Evolutionary conservation across 2,888 invertebrate species (phyloP).

Genomic region (Cryptus viduatorius): DNA sequence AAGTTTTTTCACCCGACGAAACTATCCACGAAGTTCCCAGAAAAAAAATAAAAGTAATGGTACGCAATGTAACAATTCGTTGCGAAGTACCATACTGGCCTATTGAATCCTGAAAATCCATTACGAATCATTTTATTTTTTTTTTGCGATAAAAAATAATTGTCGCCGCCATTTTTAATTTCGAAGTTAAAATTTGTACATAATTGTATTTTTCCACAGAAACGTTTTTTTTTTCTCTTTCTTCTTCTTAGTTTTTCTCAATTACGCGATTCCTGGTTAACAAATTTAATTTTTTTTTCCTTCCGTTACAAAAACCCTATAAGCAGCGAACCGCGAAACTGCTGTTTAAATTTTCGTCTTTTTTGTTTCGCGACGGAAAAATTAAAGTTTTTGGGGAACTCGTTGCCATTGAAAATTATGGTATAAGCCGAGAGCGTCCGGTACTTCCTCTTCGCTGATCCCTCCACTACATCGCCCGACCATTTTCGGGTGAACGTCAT

Average conservation of each 20-base stretch:
- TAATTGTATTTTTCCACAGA: background rate
- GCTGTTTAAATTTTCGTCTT: background rate
- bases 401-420: slow-evolving; percentile 2
- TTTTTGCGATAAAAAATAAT: background rate
- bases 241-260: background rate
- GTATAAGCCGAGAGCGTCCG: slow-evolving; percentile 32
- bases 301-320: background rate
- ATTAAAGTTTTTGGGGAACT: background rate
- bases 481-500: slow-evolving; percentile 42
- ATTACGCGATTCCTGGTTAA: background rate
- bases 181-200: background rate
- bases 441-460: slow-evolving; percentile 56
- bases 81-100: too few species aligned
- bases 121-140: background rate
- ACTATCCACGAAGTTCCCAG: background rate
- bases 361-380: background rate
- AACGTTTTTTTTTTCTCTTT: background rate
- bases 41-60: background rate
- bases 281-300: background rate
- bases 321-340: background rate
- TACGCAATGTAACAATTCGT: too few species aligned
- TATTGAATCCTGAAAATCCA: background rate
- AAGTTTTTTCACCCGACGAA: too few species aligned
- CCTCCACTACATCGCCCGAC: slow-evolving; percentile 48
- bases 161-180: background rate